These are phyloP conservation scores for Halcyon leucocephala DNA, from an alignment of 2,797 vertebrate genomes.

Conservation along the genomic window DNA sequence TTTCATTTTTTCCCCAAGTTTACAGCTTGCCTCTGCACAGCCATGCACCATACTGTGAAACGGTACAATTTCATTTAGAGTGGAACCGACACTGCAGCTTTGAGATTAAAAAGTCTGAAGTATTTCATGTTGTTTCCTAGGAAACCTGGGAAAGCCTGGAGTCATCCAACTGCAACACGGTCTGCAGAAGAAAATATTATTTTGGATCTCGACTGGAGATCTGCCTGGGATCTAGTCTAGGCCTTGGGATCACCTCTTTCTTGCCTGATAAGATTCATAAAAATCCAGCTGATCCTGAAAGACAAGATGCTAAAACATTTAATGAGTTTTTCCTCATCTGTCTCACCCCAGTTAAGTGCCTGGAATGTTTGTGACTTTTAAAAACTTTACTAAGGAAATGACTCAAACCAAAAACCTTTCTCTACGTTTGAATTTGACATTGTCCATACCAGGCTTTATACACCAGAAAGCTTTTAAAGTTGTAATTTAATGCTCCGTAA, in stretches of 20 bases:
- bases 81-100: not conserved
- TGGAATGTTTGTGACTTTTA: not conserved
- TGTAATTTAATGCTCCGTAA: not conserved
- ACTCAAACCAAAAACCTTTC: not conserved
- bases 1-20: not conserved
- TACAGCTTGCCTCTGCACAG: not conserved
- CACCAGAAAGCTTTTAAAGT: not conserved
- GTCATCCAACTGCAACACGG: not conserved
- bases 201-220: not conserved
- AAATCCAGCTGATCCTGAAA: not conserved
- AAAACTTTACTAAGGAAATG: not conserved
- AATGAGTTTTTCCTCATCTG: not conserved
- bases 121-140: not conserved
- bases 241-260: not conserved
- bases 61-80: not conserved
- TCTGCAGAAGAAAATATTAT: not conserved
- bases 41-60: not conserved
- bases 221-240: not conserved
- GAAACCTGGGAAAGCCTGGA: not conserved
- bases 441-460: not conserved
- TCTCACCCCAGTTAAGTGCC: not conserved
- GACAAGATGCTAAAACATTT: not conserved
- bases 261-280: not conserved
- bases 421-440: not conserved
- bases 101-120: not conserved